Evolutionary conservation across 2,888 invertebrate species (phyloP).

Genomic region (Drosophila formosana): DNA sequence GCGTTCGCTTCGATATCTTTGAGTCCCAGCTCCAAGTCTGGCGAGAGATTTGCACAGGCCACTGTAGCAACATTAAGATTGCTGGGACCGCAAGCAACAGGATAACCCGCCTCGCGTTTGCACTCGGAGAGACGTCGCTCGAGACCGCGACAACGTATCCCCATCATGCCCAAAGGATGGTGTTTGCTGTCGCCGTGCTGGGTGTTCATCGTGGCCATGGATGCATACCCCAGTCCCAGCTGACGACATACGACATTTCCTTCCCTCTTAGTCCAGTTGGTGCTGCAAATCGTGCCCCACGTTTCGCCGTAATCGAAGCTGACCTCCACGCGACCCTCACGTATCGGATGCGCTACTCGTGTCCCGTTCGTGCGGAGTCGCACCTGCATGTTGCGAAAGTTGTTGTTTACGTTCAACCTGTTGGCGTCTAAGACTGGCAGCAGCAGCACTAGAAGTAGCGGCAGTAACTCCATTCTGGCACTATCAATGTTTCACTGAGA

Average conservation of each 20-base stretch:
- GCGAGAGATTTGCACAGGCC: constrained; percentile 66
- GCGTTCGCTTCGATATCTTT: constrained; percentile 69
- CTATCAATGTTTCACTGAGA: constrained; percentile 18
- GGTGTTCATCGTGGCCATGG: constrained; percentile 66
- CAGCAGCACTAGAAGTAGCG: constrained; percentile 32
- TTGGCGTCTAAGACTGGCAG: constrained; percentile 10
- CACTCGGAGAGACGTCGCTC: constrained; percentile 71
- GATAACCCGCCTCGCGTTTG: constrained; percentile 69
- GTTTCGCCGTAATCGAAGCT: constrained; percentile 72
- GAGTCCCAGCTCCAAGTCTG: constrained; percentile 75
- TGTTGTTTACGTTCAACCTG: constrained; percentile 48
- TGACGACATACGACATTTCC: constrained; percentile 81
- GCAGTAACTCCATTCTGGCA: constrained; percentile 41
- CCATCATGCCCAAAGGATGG: constrained; percentile 75
- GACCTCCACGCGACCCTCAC: constrained; percentile 79
- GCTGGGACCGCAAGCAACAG: constrained; percentile 50
- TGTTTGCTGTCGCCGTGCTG: constrained; percentile 61
- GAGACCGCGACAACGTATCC: constrained; percentile 77
- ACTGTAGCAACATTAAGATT: constrained; percentile 78
- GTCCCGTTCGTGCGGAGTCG: constrained; percentile 59
- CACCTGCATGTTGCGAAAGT: constrained; percentile 68
- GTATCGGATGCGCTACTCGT: constrained; percentile 21
- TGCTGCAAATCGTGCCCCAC: constrained; percentile 81
- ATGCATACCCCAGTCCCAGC: constrained; percentile 76
- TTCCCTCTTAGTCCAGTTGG: constrained; percentile 76